Evolutionary conservation across 2,888 invertebrate genomes (phyloP).

Genomic region (Acronicta leporina): DNA sequence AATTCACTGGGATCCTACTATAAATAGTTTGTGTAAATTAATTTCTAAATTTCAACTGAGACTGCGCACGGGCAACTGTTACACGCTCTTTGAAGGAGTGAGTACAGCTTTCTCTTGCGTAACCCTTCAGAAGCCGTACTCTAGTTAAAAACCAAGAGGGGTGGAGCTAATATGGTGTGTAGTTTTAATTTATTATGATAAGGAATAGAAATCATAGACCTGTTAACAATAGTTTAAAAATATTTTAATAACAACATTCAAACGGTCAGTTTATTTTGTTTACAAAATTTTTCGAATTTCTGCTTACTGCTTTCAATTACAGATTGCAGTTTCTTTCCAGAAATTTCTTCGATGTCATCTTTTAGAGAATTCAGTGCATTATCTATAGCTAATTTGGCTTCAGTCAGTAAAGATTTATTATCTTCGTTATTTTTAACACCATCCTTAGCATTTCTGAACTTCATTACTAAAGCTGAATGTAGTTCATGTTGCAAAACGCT

Average conservation of each 20-base stretch:
- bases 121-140: constrained; percentile 15
- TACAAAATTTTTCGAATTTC: constrained; percentile 84
- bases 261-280: constrained; percentile 73
- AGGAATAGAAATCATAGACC: background rate
- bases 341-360: constrained; percentile 86
- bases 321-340: constrained; percentile 86
- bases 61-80: constrained; percentile 30
- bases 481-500: constrained; percentile 94
- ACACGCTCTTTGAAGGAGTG: constrained; percentile 45
- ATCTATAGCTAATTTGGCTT: constrained; percentile 81
- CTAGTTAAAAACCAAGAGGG: background rate
- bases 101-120: constrained; percentile 54
- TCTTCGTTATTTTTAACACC: constrained; percentile 70
- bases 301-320: constrained; percentile 83
- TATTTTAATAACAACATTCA: constrained; percentile 20
- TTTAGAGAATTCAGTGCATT: constrained; percentile 81
- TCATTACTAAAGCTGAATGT: constrained; percentile 87
- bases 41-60: constrained; percentile 4
- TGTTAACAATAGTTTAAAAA: background rate
- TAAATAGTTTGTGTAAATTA: constrained; percentile 1
- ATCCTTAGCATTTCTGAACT: constrained; percentile 80
- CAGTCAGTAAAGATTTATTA: constrained; percentile 76
- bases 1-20: background rate
- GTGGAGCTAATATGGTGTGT: too few relatives aligned
- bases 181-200: too few relatives aligned